phyloP scores from a whole-genome alignment of 2,888 invertebrate species.

The Netelia virgata region DNA sequence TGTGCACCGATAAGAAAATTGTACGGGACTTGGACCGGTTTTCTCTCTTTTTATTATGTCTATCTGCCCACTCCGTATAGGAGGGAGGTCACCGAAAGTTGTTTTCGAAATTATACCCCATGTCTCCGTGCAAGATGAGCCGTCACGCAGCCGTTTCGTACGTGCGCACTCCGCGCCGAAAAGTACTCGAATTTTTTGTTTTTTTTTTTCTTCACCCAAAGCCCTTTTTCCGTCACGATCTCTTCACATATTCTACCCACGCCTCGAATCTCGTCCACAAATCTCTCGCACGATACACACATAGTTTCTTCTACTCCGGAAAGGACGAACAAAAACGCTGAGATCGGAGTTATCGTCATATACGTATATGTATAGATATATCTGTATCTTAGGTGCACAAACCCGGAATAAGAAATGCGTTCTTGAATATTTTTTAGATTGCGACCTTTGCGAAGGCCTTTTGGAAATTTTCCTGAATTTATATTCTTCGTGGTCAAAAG shows the following conservation, averaged over 20 bases:
- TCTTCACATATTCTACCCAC: constrained; percentile 62
- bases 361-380: constrained; percentile 1
- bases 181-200: constrained; percentile 26
- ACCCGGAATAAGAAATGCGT: constrained; percentile 67
- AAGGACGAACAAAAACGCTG: constrained; percentile 42
- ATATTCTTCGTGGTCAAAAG: constrained; percentile 29
- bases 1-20: constrained; percentile 42
- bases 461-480: constrained; percentile 45
- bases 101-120: constrained; percentile 34
- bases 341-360: constrained; percentile 56
- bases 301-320: constrained; percentile 31
- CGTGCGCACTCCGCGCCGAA: constrained; percentile 36
- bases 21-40: constrained; percentile 29
- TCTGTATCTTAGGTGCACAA: constrained; percentile 55
- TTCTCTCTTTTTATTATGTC: neutral
- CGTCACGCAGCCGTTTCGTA: constrained; percentile 33
- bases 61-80: constrained; percentile 2
- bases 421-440: constrained; percentile 34
- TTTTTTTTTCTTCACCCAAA: constrained; percentile 18
- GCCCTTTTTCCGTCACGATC: constrained; percentile 56
- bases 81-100: constrained; percentile 33
- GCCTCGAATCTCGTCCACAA: constrained; percentile 54
- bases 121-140: constrained; percentile 16
- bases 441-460: constrained; percentile 64
- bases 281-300: constrained; percentile 49